Evolutionary conservation across 2,888 invertebrate genomes (phyloP), one percentile per base, ranked within the genome.

Genomic region (Lobophora halterata): DNA sequence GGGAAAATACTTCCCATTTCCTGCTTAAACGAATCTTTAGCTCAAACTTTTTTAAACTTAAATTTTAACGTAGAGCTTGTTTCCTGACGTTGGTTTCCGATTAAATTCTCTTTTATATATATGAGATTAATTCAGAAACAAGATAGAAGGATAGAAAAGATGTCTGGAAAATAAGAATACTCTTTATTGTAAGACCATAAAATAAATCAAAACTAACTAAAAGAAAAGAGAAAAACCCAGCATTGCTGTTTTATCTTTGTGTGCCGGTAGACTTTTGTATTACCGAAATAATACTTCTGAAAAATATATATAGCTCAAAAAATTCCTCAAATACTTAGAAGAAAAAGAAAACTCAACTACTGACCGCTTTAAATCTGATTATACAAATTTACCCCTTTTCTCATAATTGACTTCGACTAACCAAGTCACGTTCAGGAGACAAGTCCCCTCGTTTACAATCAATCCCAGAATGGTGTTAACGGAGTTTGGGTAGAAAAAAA

Each of bases 1-100:
- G 52, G 60, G 55, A 54, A 64, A 67, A 70, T 73, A 66, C 66
- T 71, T 69, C 60, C 46, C 53, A 62, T 65, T 67, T 69, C 62
- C 63, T 61, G 55, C 59, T 55, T 49, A 52, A 49, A 42, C 47
- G 42, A 46, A 46, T 41, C 29, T 58, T 60, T 54, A 55, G 49
- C 45, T 35, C 49, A 29, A 42, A 42, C 36, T 37, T 42, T 42
- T 31, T 24, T 19, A 31, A 36, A 36, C 42, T 42, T 34, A 9
- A 40, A 30, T 29, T 40, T 40, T 34, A 20, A 40, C 34, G 28
- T 34, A 20, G 19, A 30, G 29, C 25, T 12, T 42, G 36, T 27
- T 36, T 36, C 16, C 12, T 24, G 17, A 24, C 24, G 23, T 41
- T 42, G 30, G 36, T 42, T 36, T 32, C 19, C 27, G 32, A 27